These are phyloP conservation scores for Hydriomena furcata DNA, from an alignment of 2,888 invertebrate species.

Conservation along the genomic window DNA sequence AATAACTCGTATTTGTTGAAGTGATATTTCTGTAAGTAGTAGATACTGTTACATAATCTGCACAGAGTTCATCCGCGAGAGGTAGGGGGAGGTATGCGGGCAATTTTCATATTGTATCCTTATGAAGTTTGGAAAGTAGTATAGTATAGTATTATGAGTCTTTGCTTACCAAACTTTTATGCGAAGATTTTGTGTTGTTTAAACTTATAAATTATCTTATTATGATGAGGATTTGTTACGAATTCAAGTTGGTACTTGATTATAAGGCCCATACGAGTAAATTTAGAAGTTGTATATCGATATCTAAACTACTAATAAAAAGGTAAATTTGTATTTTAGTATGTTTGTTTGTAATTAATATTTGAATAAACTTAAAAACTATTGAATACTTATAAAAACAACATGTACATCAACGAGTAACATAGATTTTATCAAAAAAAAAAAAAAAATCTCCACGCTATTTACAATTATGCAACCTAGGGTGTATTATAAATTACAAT, in stretches of 20 bases:
- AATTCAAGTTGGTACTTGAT: not conserved
- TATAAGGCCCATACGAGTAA: too few species aligned
- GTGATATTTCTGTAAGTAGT: not conserved
- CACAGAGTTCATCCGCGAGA: slow-evolving; percentile 23
- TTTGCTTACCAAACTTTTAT: slow-evolving; percentile 22
- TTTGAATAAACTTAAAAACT: too few species aligned
- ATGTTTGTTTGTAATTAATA: too few species aligned
- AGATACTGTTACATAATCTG: not conserved
- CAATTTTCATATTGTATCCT: slow-evolving; percentile 27
- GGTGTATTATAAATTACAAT: too few species aligned
- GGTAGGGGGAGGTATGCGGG: slow-evolving; percentile 19
- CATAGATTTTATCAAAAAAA: too few species aligned
- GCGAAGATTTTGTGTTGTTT: slow-evolving; percentile 16
- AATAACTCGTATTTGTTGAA: not conserved
- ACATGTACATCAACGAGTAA: too few species aligned
- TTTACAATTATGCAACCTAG: too few species aligned
- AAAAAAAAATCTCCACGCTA: too few species aligned
- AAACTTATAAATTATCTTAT: slow-evolving; percentile 10
- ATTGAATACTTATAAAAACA: too few species aligned
- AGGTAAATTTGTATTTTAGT: too few species aligned
- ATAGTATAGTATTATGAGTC: slow-evolving; percentile 8
- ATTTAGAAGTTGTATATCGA: too few species aligned
- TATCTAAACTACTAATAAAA: too few species aligned
- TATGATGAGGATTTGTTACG: not conserved
- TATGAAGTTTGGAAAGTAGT: slow-evolving; percentile 23